phyloP scores from a whole-genome alignment of 2,797 vertebrate genomes.

The Phalloptychus januarius region DNA sequence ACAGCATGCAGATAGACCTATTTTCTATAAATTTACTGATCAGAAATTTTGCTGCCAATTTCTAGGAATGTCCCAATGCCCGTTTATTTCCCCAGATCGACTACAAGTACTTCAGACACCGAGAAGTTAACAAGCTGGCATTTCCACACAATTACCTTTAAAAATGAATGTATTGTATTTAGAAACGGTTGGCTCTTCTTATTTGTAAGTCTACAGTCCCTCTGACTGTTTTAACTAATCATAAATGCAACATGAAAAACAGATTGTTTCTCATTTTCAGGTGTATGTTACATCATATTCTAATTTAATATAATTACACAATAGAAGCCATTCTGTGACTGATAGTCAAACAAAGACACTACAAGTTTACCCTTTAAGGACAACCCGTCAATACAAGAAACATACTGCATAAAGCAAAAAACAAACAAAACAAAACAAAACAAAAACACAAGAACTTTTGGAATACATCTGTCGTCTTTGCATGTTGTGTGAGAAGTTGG shows the following conservation, averaged over 20 bases:
- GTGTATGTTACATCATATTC: background rate
- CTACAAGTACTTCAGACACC: too few species aligned
- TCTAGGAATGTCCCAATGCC: background rate
- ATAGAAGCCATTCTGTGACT: background rate
- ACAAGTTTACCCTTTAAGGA: background rate
- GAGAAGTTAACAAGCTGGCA: too few species aligned
- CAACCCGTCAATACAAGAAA: background rate
- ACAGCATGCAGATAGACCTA: background rate
- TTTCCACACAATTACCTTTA: too few species aligned
- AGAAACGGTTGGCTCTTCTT: too few species aligned
- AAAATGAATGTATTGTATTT: too few species aligned
- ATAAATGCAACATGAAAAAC: too few species aligned
- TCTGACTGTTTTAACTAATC: too few species aligned
- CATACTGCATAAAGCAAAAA: background rate
- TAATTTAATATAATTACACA: background rate
- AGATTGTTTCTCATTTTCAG: background rate
- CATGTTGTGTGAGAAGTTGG: background rate
- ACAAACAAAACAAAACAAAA: background rate
- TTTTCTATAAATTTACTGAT: background rate
- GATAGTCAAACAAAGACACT: background rate
- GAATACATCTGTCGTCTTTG: background rate
- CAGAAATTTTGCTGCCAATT: background rate
- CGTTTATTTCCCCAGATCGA: background rate
- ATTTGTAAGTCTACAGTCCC: too few species aligned
- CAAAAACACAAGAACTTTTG: background rate